These are phyloP conservation scores for Lophius americanus DNA, from an alignment of 2,797 vertebrate species.

Conservation along the genomic window DNA sequence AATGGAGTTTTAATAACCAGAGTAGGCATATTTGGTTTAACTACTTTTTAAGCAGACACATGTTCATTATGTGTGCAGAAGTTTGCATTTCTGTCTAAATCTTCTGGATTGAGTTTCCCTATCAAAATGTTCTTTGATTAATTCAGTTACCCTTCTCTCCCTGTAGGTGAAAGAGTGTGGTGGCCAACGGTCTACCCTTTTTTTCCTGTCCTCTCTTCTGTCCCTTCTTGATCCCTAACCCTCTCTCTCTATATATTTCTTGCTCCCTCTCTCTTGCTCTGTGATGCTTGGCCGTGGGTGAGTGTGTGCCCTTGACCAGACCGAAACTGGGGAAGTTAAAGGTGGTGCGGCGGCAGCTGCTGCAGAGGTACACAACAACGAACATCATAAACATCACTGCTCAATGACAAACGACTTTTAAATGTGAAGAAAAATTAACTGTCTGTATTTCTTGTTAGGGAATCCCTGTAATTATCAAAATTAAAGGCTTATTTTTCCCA, in stretches of 20 bases:
- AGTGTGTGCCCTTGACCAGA: conserved; percentile 75
- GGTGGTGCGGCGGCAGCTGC: conserved; percentile 84
- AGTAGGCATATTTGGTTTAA: too few relatives aligned
- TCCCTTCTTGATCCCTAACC: not conserved
- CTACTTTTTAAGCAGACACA: too few relatives aligned
- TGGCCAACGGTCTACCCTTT: not conserved
- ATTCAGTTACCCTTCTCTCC: not conserved
- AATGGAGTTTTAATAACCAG: too few relatives aligned
- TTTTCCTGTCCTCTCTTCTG: not conserved
- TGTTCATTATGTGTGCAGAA: too few relatives aligned
- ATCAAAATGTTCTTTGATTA: too few relatives aligned
- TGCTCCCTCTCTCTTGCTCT: conserved; percentile 14
- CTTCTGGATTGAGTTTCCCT: too few relatives aligned
- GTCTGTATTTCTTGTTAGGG: not conserved
- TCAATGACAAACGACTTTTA: too few relatives aligned
- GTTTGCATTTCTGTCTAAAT: too few relatives aligned
- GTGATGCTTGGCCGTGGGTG: conserved; percentile 80
- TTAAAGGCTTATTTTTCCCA: not conserved
- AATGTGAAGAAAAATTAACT: too few relatives aligned
- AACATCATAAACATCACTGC: not conserved
- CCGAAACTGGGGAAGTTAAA: conserved; percentile 87
- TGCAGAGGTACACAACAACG: conserved; percentile 75
- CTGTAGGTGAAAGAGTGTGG: conserved; percentile 33
- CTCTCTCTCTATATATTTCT: not conserved
- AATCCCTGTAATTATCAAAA: not conserved